phyloP scores from a whole-genome alignment of 2,113 vertebrate genomes.

The Proteles cristata region DNA sequence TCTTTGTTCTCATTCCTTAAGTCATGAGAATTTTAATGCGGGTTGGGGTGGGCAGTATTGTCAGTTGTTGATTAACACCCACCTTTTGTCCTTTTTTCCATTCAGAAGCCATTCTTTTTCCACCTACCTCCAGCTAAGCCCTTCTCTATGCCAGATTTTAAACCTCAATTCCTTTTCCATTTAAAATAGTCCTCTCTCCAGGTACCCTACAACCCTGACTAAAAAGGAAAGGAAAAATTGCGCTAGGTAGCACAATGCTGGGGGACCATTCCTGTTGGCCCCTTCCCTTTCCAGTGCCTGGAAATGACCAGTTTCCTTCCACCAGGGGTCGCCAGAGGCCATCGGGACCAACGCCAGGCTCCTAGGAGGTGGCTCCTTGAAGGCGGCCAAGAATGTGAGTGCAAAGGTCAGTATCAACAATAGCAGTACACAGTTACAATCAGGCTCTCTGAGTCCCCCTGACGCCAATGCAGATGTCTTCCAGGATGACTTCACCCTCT shows the following conservation, averaged over 20 bases:
- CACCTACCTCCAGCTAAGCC: background rate
- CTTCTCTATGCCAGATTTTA: background rate
- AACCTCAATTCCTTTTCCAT: background rate
- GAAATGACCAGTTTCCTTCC: constrained; percentile 53
- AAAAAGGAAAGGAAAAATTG: background rate
- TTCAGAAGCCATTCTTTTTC: constrained; percentile 43
- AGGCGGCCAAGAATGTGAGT: constrained; percentile 53
- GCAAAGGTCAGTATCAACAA: constrained; percentile 62
- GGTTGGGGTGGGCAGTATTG: background rate
- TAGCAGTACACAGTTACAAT: accelerated
- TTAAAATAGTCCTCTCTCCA: constrained; percentile 46
- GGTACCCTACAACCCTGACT: background rate
- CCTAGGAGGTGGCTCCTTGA: constrained; percentile 30
- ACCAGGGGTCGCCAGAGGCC: constrained; percentile 61
- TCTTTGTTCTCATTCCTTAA: background rate
- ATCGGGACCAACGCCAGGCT: constrained; percentile 2
- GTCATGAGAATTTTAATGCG: background rate
- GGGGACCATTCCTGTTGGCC: background rate
- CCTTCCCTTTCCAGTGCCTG: background rate
- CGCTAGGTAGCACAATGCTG: background rate
- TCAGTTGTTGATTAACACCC: background rate
- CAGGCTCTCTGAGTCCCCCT: background rate
- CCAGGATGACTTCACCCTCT: background rate
- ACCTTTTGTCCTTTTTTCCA: background rate
- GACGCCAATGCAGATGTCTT: background rate